Base-by-base conservation (phyloP, 2,113 vertebrate genomes). In the Sinocyclocheilus anophthalmus region DNA sequence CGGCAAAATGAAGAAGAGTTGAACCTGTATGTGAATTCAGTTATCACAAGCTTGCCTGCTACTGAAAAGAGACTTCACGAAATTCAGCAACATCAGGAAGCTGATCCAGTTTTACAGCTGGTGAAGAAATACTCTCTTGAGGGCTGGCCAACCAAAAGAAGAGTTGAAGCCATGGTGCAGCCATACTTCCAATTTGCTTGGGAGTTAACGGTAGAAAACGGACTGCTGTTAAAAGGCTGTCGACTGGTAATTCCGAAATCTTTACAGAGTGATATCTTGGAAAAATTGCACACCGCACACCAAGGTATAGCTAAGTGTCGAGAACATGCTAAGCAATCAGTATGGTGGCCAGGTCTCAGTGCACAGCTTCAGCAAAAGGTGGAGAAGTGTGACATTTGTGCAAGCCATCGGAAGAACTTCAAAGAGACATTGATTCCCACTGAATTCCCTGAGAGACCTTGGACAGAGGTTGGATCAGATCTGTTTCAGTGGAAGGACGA, bases 381-480 rank as follows among this genome's bases (percentile, higher is more conserved):
- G 14, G 65, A 73, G 37, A 73, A 42, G 12, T 42, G 37, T 55
- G 76, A 79, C 11, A 61, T 45, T 16, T 87, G 83, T 61, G 39
- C 37, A 39, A 75, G 79, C 20, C 18, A 70, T 12, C 50, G 5
- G 33, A 24, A 33, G 18, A 72, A 75, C 69, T 33, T 37, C 33
- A 75, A 48, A 75, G 75, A 84, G 50, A 11, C 85, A 69, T 37
- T 88, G 12, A 8, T 85, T 8, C 61, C 84, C 26, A 33, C 55
- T 13, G 59, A 85, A 16, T 76, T 76, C 57, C 79, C 87, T 42
- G 84, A 85, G 22, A 53, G 72, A 11, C 84, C 84, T 72, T 88
- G 87, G 87, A 11, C 18, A 9, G 81, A 79, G 50, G 37, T 86
- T n/a, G 39, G 81, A n/a, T 39, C 76, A 39, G 80, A 88, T 48